Percentiles rank a stretch among this genome's conserved stretches.
Evolutionary conservation across 2,888 invertebrate genomes (phyloP).

Genomic region (Phymatocera aterrima): DNA sequence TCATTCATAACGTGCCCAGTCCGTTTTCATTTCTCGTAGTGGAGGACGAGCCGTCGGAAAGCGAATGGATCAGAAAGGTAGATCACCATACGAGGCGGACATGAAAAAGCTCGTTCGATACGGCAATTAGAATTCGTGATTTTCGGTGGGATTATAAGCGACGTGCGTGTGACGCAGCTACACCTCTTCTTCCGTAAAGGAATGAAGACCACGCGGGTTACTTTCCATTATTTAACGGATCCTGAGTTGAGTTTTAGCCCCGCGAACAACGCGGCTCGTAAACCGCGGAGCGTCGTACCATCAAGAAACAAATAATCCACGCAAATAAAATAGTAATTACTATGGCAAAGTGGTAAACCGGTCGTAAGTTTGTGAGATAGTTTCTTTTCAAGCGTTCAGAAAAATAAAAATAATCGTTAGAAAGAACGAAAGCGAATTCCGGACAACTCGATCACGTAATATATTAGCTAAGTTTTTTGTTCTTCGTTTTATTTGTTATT

Average conservation of each 20-base stretch:
- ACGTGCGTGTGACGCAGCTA: background rate
- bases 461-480: too few relatives aligned
- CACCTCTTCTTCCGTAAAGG: background rate
- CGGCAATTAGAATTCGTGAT: background rate
- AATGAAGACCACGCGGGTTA: background rate
- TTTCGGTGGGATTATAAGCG: background rate
- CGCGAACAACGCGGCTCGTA: conserved; percentile 18
- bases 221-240: background rate
- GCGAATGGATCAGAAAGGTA: too few relatives aligned
- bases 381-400: conserved; percentile 6
- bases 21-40: too few relatives aligned
- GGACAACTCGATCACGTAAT: background rate
- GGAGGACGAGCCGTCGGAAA: too few relatives aligned
- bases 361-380: conserved; percentile 8
- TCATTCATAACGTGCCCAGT: too few relatives aligned
- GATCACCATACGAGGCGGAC: background rate
- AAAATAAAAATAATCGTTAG: background rate
- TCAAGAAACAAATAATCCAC: conserved; percentile 30
- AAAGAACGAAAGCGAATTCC: too few relatives aligned
- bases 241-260: conserved; percentile 2
- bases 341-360: conserved; percentile 18
- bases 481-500: too few relatives aligned
- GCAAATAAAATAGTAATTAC: conserved; percentile 36
- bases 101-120: background rate
- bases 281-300: conserved; percentile 24